These are phyloP conservation scores for Lithophane semibrunnea DNA, from an alignment of 2,888 invertebrate species.

Conservation along the genomic window DNA sequence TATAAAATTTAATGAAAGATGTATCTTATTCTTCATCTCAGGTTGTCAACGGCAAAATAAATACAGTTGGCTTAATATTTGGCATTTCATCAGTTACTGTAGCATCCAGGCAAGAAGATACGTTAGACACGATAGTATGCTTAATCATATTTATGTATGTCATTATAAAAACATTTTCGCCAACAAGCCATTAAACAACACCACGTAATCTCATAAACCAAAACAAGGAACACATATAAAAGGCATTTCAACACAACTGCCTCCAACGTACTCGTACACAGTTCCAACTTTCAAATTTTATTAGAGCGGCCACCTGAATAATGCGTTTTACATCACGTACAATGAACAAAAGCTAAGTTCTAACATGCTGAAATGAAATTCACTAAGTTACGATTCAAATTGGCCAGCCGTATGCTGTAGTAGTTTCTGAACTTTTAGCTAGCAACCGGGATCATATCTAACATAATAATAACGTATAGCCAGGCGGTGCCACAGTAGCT, in stretches of 20 bases:
- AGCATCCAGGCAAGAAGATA: too few species aligned
- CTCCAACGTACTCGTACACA: conserved; percentile 39
- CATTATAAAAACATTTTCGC: background rate
- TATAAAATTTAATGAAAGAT: background rate
- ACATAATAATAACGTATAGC: conserved; percentile 51
- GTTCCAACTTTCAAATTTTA: conserved; percentile 64
- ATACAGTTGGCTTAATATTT: too few species aligned
- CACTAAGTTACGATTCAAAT: conserved; percentile 70
- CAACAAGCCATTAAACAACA: background rate
- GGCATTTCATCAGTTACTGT: too few species aligned
- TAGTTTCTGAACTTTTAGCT: conserved; percentile 65
- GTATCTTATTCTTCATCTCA: background rate
- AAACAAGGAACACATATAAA: conserved; percentile 39
- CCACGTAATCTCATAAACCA: conserved; percentile 15
- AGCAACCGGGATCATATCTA: conserved; percentile 57
- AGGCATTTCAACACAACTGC: conserved; percentile 43
- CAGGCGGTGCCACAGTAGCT: conserved; percentile 21
- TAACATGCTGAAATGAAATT: conserved; percentile 67
- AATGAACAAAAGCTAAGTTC: conserved; percentile 66
- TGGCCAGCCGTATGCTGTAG: conserved; percentile 59
- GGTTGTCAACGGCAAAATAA: too few species aligned
- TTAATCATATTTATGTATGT: too few species aligned
- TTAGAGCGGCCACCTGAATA: conserved; percentile 65
- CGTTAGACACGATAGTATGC: too few species aligned
- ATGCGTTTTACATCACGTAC: conserved; percentile 60